Percentiles rank a stretch among this genome's conserved stretches.
Conservation (phyloP, 1,140 invertebrate genomes). For the Drosophila fuyamai region DNA sequence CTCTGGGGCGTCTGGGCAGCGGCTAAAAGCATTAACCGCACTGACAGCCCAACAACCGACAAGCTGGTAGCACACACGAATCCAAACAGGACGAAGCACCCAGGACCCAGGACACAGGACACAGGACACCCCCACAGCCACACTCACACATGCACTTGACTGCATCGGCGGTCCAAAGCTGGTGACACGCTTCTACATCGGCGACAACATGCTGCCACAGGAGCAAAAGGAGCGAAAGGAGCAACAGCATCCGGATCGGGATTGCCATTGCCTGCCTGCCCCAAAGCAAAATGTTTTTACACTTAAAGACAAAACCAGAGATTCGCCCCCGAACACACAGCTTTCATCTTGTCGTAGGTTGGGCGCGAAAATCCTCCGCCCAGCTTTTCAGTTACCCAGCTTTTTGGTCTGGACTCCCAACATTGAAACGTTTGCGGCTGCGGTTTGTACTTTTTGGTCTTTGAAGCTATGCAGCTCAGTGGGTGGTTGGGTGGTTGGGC, state of each 20-base stretch:
- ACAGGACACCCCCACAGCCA: constrained; percentile 9
- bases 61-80: constrained; percentile 56
- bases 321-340: constrained; percentile 62
- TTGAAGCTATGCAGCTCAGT: constrained; percentile 58
- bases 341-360: constrained; percentile 28
- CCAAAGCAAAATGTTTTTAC: constrained; percentile 82
- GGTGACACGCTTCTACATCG: constrained; percentile 73
- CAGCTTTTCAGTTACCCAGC: constrained; percentile 16
- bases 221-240: constrained; percentile 9
- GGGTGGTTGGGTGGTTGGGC: constrained; percentile 10
- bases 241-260: constrained; percentile 40
- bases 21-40: constrained; percentile 79
- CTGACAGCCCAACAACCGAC: constrained; percentile 63
- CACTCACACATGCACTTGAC: constrained; percentile 63
- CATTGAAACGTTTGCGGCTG: constrained; percentile 79
- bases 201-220: constrained; percentile 72
- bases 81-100: constrained; percentile 31
- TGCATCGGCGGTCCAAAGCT: constrained; percentile 64
- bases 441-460: constrained; percentile 81
- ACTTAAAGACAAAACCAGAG: constrained; percentile 82
- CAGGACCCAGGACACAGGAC: constrained; percentile 7
- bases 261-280: constrained; percentile 48
- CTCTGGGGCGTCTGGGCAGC: constrained; percentile 45
- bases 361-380: constrained; percentile 55
- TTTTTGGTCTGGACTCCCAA: constrained; percentile 28